Percentiles rank a stretch among this genome's conserved stretches.
Evolutionary conservation across 2,113 vertebrate species (phyloP).

Genomic region (Rhea pennata): DNA sequence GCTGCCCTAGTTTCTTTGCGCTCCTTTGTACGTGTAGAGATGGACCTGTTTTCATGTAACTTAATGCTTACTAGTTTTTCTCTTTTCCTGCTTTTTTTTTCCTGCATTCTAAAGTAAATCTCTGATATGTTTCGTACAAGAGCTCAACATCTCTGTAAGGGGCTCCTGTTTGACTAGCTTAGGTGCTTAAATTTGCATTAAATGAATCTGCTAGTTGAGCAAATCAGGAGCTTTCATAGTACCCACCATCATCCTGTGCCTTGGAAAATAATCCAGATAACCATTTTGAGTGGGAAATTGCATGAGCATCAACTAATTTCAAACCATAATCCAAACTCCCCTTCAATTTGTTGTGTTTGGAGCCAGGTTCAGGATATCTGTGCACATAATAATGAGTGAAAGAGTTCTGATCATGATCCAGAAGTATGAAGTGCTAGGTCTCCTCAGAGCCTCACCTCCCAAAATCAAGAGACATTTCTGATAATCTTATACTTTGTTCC

Average conservation of each 20-base stretch:
- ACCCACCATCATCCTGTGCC: not conserved
- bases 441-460: not conserved
- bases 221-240: not conserved
- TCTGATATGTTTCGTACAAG: too few species aligned
- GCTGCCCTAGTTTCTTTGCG: too few species aligned
- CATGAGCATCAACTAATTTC: not conserved
- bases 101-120: too few species aligned
- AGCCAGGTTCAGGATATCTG: too few species aligned
- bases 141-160: too few species aligned
- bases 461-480: not conserved
- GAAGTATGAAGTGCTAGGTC: not conserved
- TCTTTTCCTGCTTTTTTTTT: too few species aligned
- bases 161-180: too few species aligned
- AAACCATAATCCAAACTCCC: not conserved
- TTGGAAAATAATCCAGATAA: not conserved
- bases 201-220: not conserved
- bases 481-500: not conserved
- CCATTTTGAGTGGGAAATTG: not conserved
- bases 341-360: not conserved
- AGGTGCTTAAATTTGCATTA: too few species aligned
- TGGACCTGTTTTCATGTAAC: too few species aligned
- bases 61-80: too few species aligned
- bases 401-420: not conserved
- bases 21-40: too few species aligned
- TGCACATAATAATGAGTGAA: too few species aligned